Percentiles rank a stretch among this genome's conserved stretches.
Conservation (phyloP, 2,888 invertebrate genomes). For the Idaea dimidiata region DNA sequence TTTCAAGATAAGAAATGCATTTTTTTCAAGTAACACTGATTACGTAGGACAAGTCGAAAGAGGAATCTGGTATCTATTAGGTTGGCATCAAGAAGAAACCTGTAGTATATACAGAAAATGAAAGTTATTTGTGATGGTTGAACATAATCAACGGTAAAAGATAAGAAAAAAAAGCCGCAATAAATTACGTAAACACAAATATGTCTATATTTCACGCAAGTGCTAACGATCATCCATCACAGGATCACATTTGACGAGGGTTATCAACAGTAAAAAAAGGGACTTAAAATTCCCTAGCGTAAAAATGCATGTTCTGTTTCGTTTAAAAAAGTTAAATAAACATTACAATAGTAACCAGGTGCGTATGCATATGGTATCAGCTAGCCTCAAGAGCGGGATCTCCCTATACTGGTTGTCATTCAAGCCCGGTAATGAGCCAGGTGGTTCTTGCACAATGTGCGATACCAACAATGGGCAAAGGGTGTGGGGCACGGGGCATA, state of each 20-base stretch:
- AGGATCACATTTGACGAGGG: neutral
- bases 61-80: too few relatives aligned
- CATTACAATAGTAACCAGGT: neutral
- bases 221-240: neutral
- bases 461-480: constrained; percentile 58
- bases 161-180: neutral
- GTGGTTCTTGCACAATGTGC: constrained; percentile 68
- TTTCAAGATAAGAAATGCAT: too few relatives aligned
- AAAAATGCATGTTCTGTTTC: neutral
- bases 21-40: too few relatives aligned
- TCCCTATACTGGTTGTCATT: constrained; percentile 36
- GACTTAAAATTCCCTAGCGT: neutral
- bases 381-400: constrained; percentile 26
- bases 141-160: neutral
- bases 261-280: neutral
- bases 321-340: neutral
- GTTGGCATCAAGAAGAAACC: too few relatives aligned
- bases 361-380: neutral
- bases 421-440: constrained; percentile 68
- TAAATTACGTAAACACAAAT: neutral
- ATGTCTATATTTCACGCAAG: neutral
- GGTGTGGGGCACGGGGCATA: constrained; percentile 45
- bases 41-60: too few relatives aligned
- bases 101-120: neutral
- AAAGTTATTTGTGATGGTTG: neutral